Conservation (phyloP, 2,888 invertebrate species). For the Volucella bombylans region DNA sequence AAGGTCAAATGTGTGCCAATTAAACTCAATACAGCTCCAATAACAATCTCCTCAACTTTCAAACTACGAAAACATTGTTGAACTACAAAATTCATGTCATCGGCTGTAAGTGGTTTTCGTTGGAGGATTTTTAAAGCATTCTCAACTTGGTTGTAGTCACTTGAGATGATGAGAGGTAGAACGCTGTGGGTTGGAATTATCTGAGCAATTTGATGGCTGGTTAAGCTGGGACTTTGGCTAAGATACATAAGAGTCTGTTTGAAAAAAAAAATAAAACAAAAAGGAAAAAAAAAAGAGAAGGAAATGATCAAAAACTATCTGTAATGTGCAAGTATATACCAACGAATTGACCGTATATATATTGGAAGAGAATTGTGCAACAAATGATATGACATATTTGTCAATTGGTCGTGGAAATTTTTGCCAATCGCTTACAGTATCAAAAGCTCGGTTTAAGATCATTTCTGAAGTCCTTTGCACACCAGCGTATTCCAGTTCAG, state of each 20-base stretch:
- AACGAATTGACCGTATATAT: constrained; percentile 7
- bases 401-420: background rate
- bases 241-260: constrained; percentile 41
- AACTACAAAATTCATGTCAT: constrained; percentile 51
- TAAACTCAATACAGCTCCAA: constrained; percentile 48
- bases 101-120: constrained; percentile 34
- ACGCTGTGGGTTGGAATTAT: constrained; percentile 26
- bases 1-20: constrained; percentile 28
- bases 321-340: background rate
- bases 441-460: constrained; percentile 16
- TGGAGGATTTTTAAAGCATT: constrained; percentile 48
- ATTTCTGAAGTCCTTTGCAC: constrained; percentile 38
- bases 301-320: background rate
- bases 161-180: constrained; percentile 51
- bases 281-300: background rate
- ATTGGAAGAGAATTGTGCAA: constrained; percentile 4
- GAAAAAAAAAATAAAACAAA: constrained; percentile 20
- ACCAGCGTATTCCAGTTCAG: constrained; percentile 41
- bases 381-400: constrained; percentile 35
- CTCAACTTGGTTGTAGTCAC: constrained; percentile 53
- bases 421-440: background rate
- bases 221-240: constrained; percentile 21
- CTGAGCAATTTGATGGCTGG: constrained; percentile 14
- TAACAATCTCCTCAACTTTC: constrained; percentile 31
- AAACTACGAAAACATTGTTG: constrained; percentile 31